Evolutionary conservation across 2,113 vertebrate species (phyloP), one percentile per base, ranked within the genome.

Genomic region (Anser brachyrhynchus): DNA sequence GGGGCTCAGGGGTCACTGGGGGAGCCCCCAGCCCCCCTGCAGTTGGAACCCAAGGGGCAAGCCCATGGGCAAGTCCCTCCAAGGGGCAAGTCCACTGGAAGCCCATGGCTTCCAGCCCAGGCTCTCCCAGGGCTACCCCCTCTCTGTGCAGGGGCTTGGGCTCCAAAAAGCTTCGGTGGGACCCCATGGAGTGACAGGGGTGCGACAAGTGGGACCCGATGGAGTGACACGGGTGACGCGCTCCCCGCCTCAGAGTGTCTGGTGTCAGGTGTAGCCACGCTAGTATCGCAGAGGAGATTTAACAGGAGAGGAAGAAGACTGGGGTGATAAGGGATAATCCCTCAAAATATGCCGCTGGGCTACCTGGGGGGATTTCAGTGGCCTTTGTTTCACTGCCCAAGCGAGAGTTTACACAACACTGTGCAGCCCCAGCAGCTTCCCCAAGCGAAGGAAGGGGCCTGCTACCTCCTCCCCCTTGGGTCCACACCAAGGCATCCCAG

Each of bases 101-200:
- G 46, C 46, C 46, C 10, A 3, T 49, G 46, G 46, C 46, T 49
- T 49, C 46, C 46, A 49, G 20, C 46, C 46, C 20, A 11, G 46
- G 46, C 46, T 49, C 11, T 49, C 46, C 46, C 46, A 49, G 46
- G 46, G 46, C 51, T 26, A 25, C 51, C 22, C 51, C 51, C 51
- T 52, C 23, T 13, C 51, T 26, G 29, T 31, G 54, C 33, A 26
- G 37, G 25, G 69, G 23, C 29, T 49, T 39, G 18, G 10, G n/a
- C 29, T 79, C 72, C 70, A 59, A 58, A 58, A 90, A 39, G 10
- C 31, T 77, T 49, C 55, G 39, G 43, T 1, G 15, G 43, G 61
- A 70, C 39, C 20, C 25, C 41, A 62, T 3, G 11, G 71, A 75
- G 29, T 1, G 11, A 64, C 8, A 18, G 0, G 0, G 33, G 26